Percentiles rank a stretch among this genome's conserved stretches.
Evolutionary conservation across 2,888 invertebrate genomes (phyloP).

Genomic region (Ormia ochracea): DNA sequence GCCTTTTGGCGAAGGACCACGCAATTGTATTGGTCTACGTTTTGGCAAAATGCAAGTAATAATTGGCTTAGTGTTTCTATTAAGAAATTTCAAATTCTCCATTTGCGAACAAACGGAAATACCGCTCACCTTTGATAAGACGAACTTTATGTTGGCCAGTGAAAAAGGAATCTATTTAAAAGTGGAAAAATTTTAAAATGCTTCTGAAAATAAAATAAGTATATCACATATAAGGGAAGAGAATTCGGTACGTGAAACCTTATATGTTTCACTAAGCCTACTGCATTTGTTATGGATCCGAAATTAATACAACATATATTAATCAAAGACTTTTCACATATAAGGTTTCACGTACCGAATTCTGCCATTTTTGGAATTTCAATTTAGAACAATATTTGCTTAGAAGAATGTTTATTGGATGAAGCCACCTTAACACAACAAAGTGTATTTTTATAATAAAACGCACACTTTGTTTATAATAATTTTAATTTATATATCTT

Average conservation of each 20-base stretch:
- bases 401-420: no score
- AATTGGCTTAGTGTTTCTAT: constrained; percentile 69
- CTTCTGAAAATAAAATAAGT: no score
- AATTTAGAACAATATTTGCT: no score
- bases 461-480: no score
- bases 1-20: constrained; percentile 74
- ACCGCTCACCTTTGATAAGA: constrained; percentile 65
- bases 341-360: no score
- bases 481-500: no score
- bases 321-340: constrained; percentile 70
- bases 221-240: no score
- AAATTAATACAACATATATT: constrained; percentile 67
- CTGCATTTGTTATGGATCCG: constrained; percentile 67
- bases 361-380: no score
- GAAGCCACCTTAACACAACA: no score
- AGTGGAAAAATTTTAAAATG: constrained; percentile 42
- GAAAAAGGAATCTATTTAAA: constrained; percentile 65
- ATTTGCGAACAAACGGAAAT: constrained; percentile 66
- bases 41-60: constrained; percentile 73
- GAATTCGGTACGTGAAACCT: no score
- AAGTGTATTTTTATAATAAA: no score
- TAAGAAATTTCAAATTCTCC: constrained; percentile 69
- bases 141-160: constrained; percentile 60
- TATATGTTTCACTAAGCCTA: constrained; percentile 65
- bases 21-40: constrained; percentile 73